Base-by-base conservation (phyloP, 2,888 invertebrate species). In the Carpatolechia fugitivella region DNA sequence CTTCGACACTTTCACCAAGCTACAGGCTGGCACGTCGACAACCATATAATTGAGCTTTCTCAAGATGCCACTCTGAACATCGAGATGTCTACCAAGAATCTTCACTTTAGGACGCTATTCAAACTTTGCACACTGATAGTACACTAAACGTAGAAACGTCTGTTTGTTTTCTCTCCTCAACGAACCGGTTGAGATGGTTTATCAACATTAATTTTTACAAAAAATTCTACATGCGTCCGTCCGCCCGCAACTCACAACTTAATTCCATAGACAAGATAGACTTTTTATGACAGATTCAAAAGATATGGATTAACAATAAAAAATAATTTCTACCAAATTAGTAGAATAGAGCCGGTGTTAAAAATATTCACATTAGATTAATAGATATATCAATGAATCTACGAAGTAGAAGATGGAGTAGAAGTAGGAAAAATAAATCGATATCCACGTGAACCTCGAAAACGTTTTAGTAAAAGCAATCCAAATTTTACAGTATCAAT, bases 1-100 rank as follows among this genome's bases (percentile, higher is more conserved):
- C 29, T 35, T 52, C 58, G 24, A 58, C 79, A 86, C 87, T 87
- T 87, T 87, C 87, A 85, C 87, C 80, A 64, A 70, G 63, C 72
- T 68, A 71, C 69, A 72, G 70, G 76, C 69, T 72, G 69, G 84
- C 76, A 85, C 85, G 85, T 85, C 82, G 78, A 83, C 84, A 81
- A 78, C n/a, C 68, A 70, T 68, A 3, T 77, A 80, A 80, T 78
- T 80, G 75, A 72, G 65, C 72, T 72, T 74, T 70, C 67, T 18
- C 68, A 76, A 44, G 76, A 77, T 76, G 74, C 75, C 68, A 66
- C 69, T 68, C 69, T 65, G 24, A 8, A n/a, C 24, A 33, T 69
- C 58, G 63, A 69, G 60, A 65, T 68, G 66, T 72, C 66, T 63
- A 24, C 7, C 59, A 62, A 54, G 35, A 59, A 64, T 20, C 35